phyloP scores from a whole-genome alignment of 2,888 invertebrate genomes.

The Pristionchus mayeri region DNA sequence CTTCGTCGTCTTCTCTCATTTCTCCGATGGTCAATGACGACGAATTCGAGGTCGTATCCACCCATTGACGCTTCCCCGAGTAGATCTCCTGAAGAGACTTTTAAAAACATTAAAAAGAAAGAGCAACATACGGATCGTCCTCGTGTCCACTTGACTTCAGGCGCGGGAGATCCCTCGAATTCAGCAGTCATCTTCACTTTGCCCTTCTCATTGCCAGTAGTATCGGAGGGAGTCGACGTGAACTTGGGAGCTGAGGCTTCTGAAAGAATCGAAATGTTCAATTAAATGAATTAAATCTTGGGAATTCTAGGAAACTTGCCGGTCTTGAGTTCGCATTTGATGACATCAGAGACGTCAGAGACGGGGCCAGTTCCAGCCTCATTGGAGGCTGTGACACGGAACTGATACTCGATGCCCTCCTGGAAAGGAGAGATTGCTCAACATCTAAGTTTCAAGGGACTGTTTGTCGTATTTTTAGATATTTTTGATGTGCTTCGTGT shows the following conservation, averaged over 20 bases:
- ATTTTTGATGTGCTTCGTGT: not conserved
- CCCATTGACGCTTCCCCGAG: slow-evolving; percentile 68
- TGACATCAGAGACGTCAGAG: slow-evolving; percentile 58
- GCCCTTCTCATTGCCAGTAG: slow-evolving; percentile 82
- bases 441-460: not conserved
- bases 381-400: slow-evolving; percentile 93
- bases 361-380: slow-evolving; percentile 80
- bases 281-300: too few species aligned
- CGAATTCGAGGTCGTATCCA: slow-evolving; percentile 57
- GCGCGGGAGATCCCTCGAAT: slow-evolving; percentile 85
- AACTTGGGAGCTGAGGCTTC: slow-evolving; percentile 56
- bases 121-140: slow-evolving; percentile 57
- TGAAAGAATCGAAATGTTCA: slow-evolving; percentile 51
- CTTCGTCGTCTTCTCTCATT: slow-evolving; percentile 70
- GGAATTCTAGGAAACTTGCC: slow-evolving; percentile 51
- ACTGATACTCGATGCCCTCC: slow-evolving; percentile 94
- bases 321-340: slow-evolving; percentile 58
- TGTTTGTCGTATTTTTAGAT: not conserved
- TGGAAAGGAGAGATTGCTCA: not conserved
- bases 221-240: slow-evolving; percentile 70
- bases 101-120: not conserved
- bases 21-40: slow-evolving; percentile 65
- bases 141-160: slow-evolving; percentile 84
- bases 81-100: slow-evolving; percentile 60
- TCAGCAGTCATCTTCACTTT: slow-evolving; percentile 85